These are phyloP conservation scores for Gari tellinella DNA, from an alignment of 2,888 invertebrate species.

Conservation along the genomic window DNA sequence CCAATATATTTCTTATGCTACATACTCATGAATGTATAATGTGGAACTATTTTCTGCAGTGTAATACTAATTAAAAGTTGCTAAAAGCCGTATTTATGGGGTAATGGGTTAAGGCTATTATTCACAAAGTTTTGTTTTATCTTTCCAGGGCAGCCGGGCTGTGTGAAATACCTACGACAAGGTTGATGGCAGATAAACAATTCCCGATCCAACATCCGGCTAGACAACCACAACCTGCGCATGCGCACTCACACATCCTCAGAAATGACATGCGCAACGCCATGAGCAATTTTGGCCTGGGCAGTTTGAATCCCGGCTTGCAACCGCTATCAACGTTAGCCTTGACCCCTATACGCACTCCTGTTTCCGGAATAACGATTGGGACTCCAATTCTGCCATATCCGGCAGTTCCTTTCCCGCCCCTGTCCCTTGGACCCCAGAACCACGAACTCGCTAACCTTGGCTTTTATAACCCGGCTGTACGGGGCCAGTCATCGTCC, in stretches of 20 bases:
- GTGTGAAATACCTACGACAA: slow-evolving; percentile 2
- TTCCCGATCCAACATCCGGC: slow-evolving; percentile 10
- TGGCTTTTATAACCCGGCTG: slow-evolving; percentile 64
- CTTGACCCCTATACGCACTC: slow-evolving; percentile 49
- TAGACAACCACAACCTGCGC: slow-evolving; percentile 56
- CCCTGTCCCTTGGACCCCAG: slow-evolving; percentile 33
- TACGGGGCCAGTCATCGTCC: slow-evolving; percentile 60
- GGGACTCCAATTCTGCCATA: slow-evolving; percentile 70
- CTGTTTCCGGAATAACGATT: slow-evolving; percentile 54
- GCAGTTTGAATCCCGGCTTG: slow-evolving; percentile 51
- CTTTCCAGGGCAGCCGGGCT: slow-evolving; percentile 10
- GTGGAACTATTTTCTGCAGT: no score
- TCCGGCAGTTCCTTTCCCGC: slow-evolving; percentile 56
- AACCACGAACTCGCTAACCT: slow-evolving; percentile 59
- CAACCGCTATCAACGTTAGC: slow-evolving; percentile 61
- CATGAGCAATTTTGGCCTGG: slow-evolving; percentile 54
- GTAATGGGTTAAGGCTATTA: no score
- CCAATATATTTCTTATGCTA: no score
- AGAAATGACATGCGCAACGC: slow-evolving; percentile 49
- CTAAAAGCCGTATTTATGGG: no score
- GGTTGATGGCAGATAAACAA: slow-evolving; percentile 11
- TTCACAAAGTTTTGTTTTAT: background rate
- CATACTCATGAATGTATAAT: no score
- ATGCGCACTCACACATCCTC: slow-evolving; percentile 19
- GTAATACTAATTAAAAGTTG: no score